These are phyloP conservation scores for Eubasilissa splendida DNA, from an alignment of 2,888 invertebrate genomes.

Conservation along the genomic window DNA sequence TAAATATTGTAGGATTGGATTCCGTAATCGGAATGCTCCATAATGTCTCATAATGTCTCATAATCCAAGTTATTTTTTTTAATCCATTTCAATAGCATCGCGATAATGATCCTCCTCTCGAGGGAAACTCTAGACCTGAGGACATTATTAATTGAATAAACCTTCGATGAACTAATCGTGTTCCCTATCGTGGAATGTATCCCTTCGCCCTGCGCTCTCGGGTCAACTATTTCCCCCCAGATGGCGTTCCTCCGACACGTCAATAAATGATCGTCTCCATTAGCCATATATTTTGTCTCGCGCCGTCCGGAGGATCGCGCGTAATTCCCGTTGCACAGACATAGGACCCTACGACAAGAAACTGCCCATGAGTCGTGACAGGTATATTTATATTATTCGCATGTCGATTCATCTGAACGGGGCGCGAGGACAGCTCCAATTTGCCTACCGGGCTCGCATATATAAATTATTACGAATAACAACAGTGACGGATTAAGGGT, in stretches of 20 bases:
- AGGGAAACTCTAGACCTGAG: neutral
- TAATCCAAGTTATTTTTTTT: too few species aligned
- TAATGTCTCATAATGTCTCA: too few species aligned
- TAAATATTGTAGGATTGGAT: too few species aligned
- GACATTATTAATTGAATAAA: neutral
- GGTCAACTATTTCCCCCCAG: neutral
- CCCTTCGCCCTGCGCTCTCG: neutral
- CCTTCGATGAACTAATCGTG: neutral
- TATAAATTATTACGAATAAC: too few species aligned
- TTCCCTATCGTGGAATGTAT: neutral
- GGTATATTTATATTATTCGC: neutral
- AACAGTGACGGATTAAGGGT: too few species aligned
- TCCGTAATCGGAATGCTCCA: too few species aligned
- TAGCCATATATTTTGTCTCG: neutral
- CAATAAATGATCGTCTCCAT: conserved; percentile 19
- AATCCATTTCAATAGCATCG: too few species aligned
- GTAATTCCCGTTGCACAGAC: too few species aligned
- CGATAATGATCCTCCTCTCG: too few species aligned
- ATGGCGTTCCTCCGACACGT: neutral
- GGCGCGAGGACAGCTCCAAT: conserved; percentile 5
- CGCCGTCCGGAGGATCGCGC: too few species aligned
- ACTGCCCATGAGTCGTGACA: neutral
- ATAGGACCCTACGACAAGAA: neutral
- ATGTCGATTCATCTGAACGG: conserved; percentile 7
- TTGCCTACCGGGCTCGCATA: conserved; percentile 8